Conservation (phyloP, 2,888 invertebrate genomes). For the Eretmocerus hayati region DNA sequence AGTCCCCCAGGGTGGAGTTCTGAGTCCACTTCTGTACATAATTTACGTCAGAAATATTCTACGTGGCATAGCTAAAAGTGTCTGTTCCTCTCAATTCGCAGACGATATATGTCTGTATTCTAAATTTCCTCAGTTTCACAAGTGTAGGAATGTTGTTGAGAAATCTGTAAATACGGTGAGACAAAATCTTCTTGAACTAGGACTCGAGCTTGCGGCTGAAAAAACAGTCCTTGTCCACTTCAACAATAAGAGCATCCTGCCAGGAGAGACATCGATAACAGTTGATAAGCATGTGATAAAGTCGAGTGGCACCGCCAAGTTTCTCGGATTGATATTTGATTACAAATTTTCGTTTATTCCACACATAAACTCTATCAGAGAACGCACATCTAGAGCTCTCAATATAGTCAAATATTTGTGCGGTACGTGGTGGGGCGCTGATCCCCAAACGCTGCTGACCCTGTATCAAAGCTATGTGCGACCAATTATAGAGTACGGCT, state of each 20-base stretch:
- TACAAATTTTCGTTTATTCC: not conserved
- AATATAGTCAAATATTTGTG: not conserved
- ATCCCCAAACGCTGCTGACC: not conserved
- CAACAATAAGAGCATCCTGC: not conserved
- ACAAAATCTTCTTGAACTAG: not conserved
- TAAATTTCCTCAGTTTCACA: not conserved
- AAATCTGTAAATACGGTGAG: not conserved
- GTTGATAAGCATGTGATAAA: not conserved
- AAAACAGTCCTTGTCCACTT: conserved; percentile 2
- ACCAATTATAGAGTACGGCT: not conserved
- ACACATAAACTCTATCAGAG: no score
- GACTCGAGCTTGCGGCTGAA: not conserved
- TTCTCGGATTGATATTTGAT: conserved; percentile 1
- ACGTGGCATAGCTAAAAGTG: conserved; percentile 1
- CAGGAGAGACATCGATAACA: not conserved
- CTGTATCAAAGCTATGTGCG: conserved; percentile 1
- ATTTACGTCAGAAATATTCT: no score
- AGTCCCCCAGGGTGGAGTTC: not conserved
- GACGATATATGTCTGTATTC: conserved; percentile 4
- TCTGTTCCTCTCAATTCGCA: conserved; percentile 4
- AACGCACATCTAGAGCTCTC: no score
- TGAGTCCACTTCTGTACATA: not conserved
- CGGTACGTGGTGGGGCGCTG: conserved; percentile 2
- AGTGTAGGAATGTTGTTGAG: not conserved
- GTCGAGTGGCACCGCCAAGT: not conserved